Conservation (phyloP, 2,888 invertebrate species). For the Drosophila ustulata region DNA sequence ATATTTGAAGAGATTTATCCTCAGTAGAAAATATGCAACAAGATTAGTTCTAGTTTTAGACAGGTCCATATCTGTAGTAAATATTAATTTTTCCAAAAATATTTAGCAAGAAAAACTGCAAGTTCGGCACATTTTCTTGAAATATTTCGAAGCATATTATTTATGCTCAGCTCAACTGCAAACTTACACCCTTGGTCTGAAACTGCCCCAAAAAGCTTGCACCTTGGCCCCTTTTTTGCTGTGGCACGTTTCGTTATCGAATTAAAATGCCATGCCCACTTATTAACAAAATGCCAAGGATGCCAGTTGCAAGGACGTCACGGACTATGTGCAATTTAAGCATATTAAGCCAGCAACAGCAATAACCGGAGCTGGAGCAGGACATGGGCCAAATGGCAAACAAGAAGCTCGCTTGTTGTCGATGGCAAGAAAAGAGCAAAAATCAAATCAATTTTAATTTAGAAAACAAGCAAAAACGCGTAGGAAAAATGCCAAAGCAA, state of each 20-base stretch:
- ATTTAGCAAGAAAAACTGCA: not conserved
- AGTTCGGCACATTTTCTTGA: constrained; percentile 1
- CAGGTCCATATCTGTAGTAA: not conserved
- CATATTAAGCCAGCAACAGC: constrained; percentile 45
- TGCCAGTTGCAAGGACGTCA: constrained; percentile 37
- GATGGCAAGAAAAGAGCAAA: constrained; percentile 61
- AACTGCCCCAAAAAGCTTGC: constrained; percentile 1
- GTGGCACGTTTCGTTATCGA: constrained; percentile 44
- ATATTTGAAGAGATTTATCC: not conserved
- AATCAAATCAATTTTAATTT: constrained; percentile 82
- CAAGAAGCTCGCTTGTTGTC: constrained; percentile 14
- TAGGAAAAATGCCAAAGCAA: constrained; percentile 66
- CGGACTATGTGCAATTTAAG: constrained; percentile 64
- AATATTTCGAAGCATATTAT: not conserved
- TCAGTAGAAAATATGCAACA: too few species aligned
- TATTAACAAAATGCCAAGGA: constrained; percentile 67
- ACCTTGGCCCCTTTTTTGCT: constrained; percentile 5
- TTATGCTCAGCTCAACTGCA: not conserved
- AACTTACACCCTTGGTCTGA: not conserved
- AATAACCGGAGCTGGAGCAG: constrained; percentile 27
- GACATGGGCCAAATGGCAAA: constrained; percentile 32
- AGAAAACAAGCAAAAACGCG: constrained; percentile 70
- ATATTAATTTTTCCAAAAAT: not conserved
- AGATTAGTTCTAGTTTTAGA: too few species aligned
- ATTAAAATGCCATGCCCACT: constrained; percentile 57